Percentiles rank a stretch among this genome's conserved stretches.
These are phyloP conservation scores for Gastrophryne carolinensis DNA, from an alignment of 2,797 vertebrate genomes.

Conservation along the genomic window DNA sequence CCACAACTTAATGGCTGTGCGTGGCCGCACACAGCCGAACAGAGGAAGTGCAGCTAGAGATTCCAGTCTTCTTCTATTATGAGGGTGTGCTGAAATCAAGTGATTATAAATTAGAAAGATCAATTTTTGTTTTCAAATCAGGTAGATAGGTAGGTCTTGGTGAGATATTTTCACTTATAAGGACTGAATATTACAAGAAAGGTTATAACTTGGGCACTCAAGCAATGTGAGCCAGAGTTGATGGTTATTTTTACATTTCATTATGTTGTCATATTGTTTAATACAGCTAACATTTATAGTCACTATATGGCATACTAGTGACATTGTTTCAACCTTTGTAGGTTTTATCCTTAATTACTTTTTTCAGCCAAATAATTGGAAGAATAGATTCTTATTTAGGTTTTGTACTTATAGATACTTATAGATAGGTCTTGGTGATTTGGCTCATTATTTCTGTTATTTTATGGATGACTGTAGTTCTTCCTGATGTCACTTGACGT, in stretches of 20 bases:
- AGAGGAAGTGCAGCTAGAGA: too few species aligned
- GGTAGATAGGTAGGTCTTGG: too few species aligned
- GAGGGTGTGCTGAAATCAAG: too few species aligned
- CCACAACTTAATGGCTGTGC: too few species aligned
- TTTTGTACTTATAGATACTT: conserved; percentile 3
- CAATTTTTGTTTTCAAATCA: too few species aligned
- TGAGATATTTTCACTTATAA: too few species aligned
- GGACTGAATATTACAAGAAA: neutral
- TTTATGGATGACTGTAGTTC: conserved; percentile 29
- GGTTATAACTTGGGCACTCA: neutral
- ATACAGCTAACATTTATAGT: neutral
- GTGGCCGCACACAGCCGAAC: too few species aligned
- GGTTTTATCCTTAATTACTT: conserved; percentile 22
- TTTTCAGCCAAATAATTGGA: conserved; percentile 26
- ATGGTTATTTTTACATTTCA: neutral
- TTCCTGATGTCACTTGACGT: conserved; percentile 33
- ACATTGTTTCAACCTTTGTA: neutral
- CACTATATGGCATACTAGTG: neutral
- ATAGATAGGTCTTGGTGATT: conserved; percentile 15
- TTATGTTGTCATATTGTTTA: neutral
- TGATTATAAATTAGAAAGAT: too few species aligned
- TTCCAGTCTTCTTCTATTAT: too few species aligned
- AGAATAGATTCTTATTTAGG: neutral
- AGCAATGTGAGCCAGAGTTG: neutral
- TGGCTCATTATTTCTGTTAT: conserved; percentile 38